Conservation (phyloP, 2,888 invertebrate genomes). For the Leptinotarsa peninsularis region DNA sequence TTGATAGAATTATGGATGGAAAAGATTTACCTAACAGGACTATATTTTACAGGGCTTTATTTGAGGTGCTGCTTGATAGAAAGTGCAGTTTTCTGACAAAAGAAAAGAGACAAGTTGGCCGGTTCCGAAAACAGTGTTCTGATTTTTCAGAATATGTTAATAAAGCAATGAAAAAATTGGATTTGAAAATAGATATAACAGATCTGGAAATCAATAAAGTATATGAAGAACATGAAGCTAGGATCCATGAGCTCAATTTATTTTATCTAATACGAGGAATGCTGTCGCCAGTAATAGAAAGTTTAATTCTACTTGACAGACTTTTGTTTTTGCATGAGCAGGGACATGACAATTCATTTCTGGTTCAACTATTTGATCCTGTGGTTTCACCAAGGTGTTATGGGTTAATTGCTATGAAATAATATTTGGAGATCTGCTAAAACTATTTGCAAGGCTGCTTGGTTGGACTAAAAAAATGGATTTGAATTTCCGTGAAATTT, state of each 20-base stretch:
- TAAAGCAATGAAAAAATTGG: slow-evolving; percentile 75
- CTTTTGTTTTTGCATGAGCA: slow-evolving; percentile 80
- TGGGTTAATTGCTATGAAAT: slow-evolving; percentile 75
- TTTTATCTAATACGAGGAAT: slow-evolving; percentile 84
- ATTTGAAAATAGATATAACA: slow-evolving; percentile 68
- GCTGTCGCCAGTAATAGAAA: slow-evolving; percentile 84
- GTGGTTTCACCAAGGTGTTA: slow-evolving; percentile 86
- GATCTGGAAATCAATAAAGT: slow-evolving; percentile 65
- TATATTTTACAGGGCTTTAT: slow-evolving; percentile 81
- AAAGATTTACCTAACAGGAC: slow-evolving; percentile 73
- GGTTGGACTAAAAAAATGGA: too few species aligned
- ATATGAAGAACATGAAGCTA: slow-evolving; percentile 62
- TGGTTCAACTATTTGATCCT: slow-evolving; percentile 87
- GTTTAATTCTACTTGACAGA: slow-evolving; percentile 85
- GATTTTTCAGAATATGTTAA: slow-evolving; percentile 78
- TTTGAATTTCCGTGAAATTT: too few species aligned
- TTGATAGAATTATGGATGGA: slow-evolving; percentile 74
- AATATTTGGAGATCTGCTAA: slow-evolving; percentile 3
- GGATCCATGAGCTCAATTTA: slow-evolving; percentile 73
- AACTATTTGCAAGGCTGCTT: too few species aligned
- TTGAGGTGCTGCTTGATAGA: slow-evolving; percentile 74
- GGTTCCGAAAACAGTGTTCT: slow-evolving; percentile 66
- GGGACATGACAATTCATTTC: slow-evolving; percentile 70
- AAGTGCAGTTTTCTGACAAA: slow-evolving; percentile 64
- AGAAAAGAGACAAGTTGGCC: slow-evolving; percentile 70